These are phyloP conservation scores for Tholera decimalis DNA, from an alignment of 2,888 invertebrate species.

Conservation along the genomic window DNA sequence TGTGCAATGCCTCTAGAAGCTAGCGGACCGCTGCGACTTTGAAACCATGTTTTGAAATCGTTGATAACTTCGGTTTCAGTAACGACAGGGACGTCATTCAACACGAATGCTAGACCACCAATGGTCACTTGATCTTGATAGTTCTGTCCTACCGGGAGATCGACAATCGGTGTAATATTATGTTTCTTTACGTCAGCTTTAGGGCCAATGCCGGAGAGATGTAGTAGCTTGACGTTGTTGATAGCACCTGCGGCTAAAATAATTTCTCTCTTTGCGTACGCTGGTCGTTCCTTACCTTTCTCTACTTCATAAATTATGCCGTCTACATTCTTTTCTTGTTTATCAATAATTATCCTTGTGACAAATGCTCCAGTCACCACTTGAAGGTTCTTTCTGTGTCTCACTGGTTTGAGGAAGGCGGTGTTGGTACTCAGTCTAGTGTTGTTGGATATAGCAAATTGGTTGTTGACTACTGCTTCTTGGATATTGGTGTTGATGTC, in stretches of 20 bases:
- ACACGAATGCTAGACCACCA: constrained; percentile 84
- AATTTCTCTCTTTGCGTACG: constrained; percentile 86
- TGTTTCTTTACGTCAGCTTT: constrained; percentile 80
- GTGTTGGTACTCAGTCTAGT: constrained; percentile 86
- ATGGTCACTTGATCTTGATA: constrained; percentile 88
- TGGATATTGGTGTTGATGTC: constrained; percentile 86
- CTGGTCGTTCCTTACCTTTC: constrained; percentile 83
- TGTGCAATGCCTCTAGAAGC: constrained; percentile 88
- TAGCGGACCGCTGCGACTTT: constrained; percentile 82
- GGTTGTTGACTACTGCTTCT: constrained; percentile 86
- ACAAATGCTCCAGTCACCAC: constrained; percentile 85
- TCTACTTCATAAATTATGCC: constrained; percentile 85
- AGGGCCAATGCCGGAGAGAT: constrained; percentile 87
- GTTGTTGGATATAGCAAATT: constrained; percentile 84
- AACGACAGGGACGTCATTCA: constrained; percentile 80
- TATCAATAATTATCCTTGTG: constrained; percentile 83
- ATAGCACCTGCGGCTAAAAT: constrained; percentile 86
- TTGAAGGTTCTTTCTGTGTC: constrained; percentile 84
- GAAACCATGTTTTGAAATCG: constrained; percentile 88
- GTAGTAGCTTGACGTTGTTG: constrained; percentile 85
- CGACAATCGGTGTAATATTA: constrained; percentile 79
- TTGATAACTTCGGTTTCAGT: constrained; percentile 81
- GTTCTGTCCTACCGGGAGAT: constrained; percentile 85
- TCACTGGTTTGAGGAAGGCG: constrained; percentile 85
- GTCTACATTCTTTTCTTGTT: constrained; percentile 83